Base-by-base conservation (phyloP, 2,888 invertebrate genomes). In the Molorchus minor region DNA sequence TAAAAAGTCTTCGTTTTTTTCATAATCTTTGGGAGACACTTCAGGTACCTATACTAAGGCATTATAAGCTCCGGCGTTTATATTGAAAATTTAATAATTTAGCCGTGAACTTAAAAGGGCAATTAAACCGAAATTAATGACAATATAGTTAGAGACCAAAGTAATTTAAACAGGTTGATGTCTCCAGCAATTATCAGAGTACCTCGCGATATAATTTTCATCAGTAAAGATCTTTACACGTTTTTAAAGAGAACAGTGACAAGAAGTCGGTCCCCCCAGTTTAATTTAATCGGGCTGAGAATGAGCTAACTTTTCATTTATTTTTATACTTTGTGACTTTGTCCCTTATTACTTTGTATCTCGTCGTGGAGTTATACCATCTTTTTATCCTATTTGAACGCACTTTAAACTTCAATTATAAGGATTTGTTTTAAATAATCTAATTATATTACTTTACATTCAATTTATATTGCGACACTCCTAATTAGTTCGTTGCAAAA, bases 291-390 rank as follows among this genome's bases (percentile, higher is more conserved):
- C 75, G 74, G 73, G 67, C 65, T 64, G 64, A 69, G 73, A 75
- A 75, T 74, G 75, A 74, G 75, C 73, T 72, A 76, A 76, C 71
- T 76, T 75, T 75, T 74, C 74, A 73, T 76, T 76, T 75, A 75
- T 75, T 75, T 74, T 75, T 73, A 73, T 74, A 73, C 74, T 74
- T 75, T 71, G 72, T 67, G 71, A 70, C 71, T 72, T 69, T 71
- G 69, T 68, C 65, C 64, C 70, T 71, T 70, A 71, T 71, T 71
- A 62, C 70, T 66, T 64, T 55, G 62, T 62, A 61, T 69, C 63
- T 65, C 64, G 55, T 47, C 67, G 57, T 62, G 58, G 70, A 69
- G 70, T 68, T 70, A 64, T 63, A 65, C 60, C 65, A 67, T 67
- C 70, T 69, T 68, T 71, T 71, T 69, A 68, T 71, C 65, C 67